phyloP scores from a whole-genome alignment of 2,888 invertebrate species.

The Neoscelio sp. region DNA sequence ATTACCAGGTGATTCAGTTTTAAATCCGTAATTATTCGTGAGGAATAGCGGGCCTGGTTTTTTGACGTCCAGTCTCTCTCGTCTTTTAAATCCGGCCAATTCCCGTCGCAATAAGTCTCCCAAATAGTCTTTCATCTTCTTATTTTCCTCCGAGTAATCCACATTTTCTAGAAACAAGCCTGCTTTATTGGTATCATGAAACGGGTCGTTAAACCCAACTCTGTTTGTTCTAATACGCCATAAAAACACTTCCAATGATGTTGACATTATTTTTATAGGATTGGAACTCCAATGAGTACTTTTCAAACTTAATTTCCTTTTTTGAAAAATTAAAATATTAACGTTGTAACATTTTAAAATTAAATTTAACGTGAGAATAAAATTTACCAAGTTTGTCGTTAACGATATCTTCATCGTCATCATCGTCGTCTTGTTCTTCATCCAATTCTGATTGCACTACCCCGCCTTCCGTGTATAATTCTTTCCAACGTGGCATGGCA shows the following conservation, averaged over 20 bases:
- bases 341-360: too few species aligned
- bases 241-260: too few species aligned
- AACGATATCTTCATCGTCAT: constrained; percentile 63
- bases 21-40: constrained; percentile 86
- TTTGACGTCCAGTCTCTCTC: constrained; percentile 96
- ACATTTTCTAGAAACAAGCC: constrained; percentile 76
- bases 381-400: constrained; percentile 75
- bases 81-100: constrained; percentile 90
- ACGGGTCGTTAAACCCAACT: too few species aligned
- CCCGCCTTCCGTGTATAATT: constrained; percentile 78
- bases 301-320: too few species aligned
- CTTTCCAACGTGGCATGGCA: constrained; percentile 52
- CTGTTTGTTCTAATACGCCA: too few species aligned
- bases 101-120: constrained; percentile 75
- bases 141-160: constrained; percentile 75
- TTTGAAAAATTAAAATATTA: too few species aligned
- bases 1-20: constrained; percentile 73
- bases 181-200: constrained; percentile 1
- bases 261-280: too few species aligned
- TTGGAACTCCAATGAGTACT: too few species aligned
- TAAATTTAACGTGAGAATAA: too few species aligned
- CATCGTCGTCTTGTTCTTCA: constrained; percentile 49
- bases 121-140: constrained; percentile 74
- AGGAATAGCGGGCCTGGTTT: constrained; percentile 95
- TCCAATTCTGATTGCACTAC: constrained; percentile 71